Base-by-base conservation (phyloP, 2,888 invertebrate genomes). In the Thelaira solivaga region DNA sequence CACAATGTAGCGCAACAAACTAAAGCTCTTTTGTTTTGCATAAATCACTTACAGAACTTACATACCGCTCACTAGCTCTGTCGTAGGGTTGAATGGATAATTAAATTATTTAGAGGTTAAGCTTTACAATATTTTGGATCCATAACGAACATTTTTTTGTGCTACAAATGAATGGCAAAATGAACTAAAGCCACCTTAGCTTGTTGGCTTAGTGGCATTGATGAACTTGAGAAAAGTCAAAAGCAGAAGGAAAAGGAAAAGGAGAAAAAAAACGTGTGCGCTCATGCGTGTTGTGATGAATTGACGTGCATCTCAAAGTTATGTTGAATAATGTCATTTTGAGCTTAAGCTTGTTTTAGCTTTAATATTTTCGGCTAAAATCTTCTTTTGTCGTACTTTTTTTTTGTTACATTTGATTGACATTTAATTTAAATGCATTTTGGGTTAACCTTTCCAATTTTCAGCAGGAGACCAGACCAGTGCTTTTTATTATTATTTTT, bases 351-450 rank as follows among this genome's bases (percentile, higher is more conserved):
- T 65, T 68, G 67, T 72, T 76, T 78, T 77, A 55, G 31, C 41
- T 75, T 81, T 55, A 67, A 59, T 47, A 57, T 59, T 79, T 76
- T 76, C 47, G 72, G 51, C 43, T 24, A 57, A 62, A 64, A 67
- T 61, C 61, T 36, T 59, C 71, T 62, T 57, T 18, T 34, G 39
- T 10, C 11, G 7, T 34, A 22, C 26, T 67, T 34, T 53, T 34
- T 34, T 55, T 77, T 45, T 49, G 43, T 64, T 65, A 65, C 74
- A 74, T 78, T 82, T 82, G 82, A 82, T 82, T 82, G 82, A 81
- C 82, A 82, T 82, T 82, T 82, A 82, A 82, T 82, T 82, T 82
- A 82, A 82, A 82, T 82, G 81, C 81, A 80, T 81, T 82, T 82
- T 76, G 73, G 80, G 76, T 80, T 77, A 76, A 76, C 64, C 79